A percentile compares a stretch with the other conserved stretches of the same genome.
Conservation (phyloP, 2,797 vertebrate species). For the Oreonectes daqikongensis region DNA sequence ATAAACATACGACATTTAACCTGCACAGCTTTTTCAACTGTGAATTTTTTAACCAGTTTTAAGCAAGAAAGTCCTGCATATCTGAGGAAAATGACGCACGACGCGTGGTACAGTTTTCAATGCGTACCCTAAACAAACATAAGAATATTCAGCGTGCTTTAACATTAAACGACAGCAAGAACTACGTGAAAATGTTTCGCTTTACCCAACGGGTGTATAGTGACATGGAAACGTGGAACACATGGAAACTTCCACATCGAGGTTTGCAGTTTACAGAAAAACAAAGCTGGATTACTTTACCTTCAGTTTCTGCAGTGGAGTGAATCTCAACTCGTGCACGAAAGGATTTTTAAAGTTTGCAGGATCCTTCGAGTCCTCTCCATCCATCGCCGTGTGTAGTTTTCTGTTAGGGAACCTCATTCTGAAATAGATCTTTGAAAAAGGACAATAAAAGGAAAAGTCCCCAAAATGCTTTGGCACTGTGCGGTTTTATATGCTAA, state of each 20-base stretch:
- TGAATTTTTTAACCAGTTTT: not conserved
- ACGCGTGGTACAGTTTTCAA: not conserved
- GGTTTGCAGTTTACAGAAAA: not conserved
- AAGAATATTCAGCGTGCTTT: not conserved
- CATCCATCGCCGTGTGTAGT: constrained; percentile 62
- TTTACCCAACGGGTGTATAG: not conserved
- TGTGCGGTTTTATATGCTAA: not conserved
- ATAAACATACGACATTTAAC: not conserved
- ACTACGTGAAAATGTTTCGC: not conserved
- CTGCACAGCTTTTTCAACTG: not conserved
- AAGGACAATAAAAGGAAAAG: not conserved
- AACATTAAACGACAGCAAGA: not conserved
- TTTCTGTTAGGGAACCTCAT: constrained; percentile 76
- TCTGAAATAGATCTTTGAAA: not conserved
- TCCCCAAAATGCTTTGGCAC: not conserved
- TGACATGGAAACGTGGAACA: too few species aligned
- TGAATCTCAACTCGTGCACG: constrained; percentile 83
- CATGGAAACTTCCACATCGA: not conserved
- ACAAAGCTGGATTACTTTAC: constrained; percentile 69
- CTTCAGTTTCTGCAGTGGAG: constrained; percentile 83
- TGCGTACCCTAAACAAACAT: not conserved
- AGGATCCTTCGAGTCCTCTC: constrained; percentile 65
- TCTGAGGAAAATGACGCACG: not conserved
- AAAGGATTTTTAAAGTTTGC: constrained; percentile 84
- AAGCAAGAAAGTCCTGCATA: not conserved